Percentiles rank a stretch among this genome's conserved stretches.
These are phyloP conservation scores for Zaprionus camerounensis DNA, from an alignment of 1,140 invertebrate genomes.

Conservation along the genomic window DNA sequence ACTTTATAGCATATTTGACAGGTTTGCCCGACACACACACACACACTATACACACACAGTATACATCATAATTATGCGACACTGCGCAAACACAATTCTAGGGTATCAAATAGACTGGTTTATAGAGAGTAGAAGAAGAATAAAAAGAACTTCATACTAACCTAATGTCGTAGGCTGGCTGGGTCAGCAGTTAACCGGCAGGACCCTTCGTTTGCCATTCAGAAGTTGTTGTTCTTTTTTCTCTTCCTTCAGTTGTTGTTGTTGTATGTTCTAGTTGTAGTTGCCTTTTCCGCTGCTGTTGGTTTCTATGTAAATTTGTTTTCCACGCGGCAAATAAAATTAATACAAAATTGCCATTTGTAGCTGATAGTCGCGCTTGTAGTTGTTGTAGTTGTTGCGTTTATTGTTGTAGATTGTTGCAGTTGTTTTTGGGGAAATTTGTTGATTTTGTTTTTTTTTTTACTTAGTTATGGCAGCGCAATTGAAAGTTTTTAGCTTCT, in stretches of 20 bases:
- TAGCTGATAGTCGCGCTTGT: constrained; percentile 55
- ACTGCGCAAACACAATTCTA: background rate
- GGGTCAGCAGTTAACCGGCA: constrained; percentile 77
- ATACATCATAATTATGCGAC: background rate
- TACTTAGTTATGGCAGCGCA: constrained; percentile 35
- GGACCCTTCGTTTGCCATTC: constrained; percentile 51
- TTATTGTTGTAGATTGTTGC: constrained; percentile 31
- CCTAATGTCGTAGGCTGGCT: constrained; percentile 72
- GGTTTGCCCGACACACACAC: background rate
- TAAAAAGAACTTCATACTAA: constrained; percentile 56
- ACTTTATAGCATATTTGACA: background rate
- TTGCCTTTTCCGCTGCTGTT: constrained; percentile 42
- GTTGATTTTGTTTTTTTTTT: constrained; percentile 16
- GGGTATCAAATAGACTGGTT: constrained; percentile 15
- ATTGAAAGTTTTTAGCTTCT: constrained; percentile 34
- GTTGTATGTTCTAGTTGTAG: constrained; percentile 10
- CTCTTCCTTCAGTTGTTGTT: background rate
- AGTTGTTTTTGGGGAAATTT: constrained; percentile 20
- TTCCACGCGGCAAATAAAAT: constrained; percentile 72
- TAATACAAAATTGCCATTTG: constrained; percentile 71
- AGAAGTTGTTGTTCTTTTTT: constrained; percentile 23
- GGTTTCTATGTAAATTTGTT: constrained; percentile 80
- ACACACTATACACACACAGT: background rate
- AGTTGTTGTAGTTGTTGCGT: constrained; percentile 45
- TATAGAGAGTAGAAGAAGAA: constrained; percentile 45